Conservation (phyloP, 2,113 vertebrate species). For the Podocnemis expansa region DNA sequence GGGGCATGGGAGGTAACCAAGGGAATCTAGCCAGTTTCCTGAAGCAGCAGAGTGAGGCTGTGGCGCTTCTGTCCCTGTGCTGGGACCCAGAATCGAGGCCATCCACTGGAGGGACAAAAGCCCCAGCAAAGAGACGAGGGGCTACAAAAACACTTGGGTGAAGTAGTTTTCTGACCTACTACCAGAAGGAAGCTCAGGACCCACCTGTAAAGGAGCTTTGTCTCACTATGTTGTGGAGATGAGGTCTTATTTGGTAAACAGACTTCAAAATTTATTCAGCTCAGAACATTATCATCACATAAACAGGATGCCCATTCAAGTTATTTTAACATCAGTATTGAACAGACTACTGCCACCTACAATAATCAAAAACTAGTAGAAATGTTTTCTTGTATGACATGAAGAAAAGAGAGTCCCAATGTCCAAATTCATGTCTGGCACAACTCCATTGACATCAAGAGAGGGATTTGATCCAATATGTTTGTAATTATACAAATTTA, state of each 20-base stretch:
- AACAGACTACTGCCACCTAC: not conserved
- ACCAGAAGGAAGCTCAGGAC: too few species aligned
- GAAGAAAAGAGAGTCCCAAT: not conserved
- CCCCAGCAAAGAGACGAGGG: too few species aligned
- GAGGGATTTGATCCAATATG: not conserved
- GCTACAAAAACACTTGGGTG: too few species aligned
- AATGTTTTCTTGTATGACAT: not conserved
- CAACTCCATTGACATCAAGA: not conserved
- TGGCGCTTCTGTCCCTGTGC: too few species aligned
- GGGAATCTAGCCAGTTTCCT: too few species aligned
- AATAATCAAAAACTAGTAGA: not conserved
- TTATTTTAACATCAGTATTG: too few species aligned
- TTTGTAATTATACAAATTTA: not conserved
- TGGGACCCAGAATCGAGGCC: too few species aligned
- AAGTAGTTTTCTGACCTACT: too few species aligned
- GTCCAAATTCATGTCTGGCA: not conserved
- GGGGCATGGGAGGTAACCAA: too few species aligned
- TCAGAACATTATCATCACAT: not conserved
- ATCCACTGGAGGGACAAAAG: too few species aligned
- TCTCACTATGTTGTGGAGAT: not conserved
- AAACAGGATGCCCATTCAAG: not conserved
- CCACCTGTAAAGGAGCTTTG: too few species aligned
- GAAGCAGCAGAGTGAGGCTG: too few species aligned
- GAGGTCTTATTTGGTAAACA: not conserved
- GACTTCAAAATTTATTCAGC: not conserved